phyloP scores from a whole-genome alignment of 2,888 invertebrate species.

The Spilosoma lubricipeda region DNA sequence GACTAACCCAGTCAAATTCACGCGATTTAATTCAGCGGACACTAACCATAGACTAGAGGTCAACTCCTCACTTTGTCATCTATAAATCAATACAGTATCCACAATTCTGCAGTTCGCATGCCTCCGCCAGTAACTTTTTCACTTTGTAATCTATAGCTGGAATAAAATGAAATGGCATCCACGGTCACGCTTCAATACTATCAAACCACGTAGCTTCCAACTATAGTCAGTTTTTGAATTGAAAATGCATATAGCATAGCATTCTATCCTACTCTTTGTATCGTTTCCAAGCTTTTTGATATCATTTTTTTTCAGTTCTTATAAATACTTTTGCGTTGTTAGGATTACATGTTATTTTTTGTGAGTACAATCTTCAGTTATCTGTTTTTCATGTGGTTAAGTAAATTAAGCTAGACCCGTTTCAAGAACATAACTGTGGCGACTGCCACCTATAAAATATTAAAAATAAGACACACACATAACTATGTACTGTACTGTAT shows the following conservation, averaged over 20 bases:
- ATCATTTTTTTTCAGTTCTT: neutral
- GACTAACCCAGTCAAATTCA: too few relatives aligned
- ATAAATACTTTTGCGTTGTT: neutral
- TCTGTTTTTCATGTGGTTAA: too few relatives aligned
- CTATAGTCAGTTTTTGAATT: neutral
- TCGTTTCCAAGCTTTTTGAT: neutral
- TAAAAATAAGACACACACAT: too few relatives aligned
- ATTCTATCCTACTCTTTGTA: neutral
- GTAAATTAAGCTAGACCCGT: too few relatives aligned
- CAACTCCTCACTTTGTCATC: constrained; percentile 48
- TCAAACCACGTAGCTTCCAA: neutral
- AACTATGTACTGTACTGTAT: too few relatives aligned
- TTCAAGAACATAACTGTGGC: too few relatives aligned
- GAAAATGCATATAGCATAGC: neutral
- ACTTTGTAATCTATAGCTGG: constrained; percentile 9
- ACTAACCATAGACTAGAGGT: constrained; percentile 32
- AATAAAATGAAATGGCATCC: constrained; percentile 7
- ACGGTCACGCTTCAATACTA: neutral
- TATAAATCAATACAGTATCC: constrained; percentile 17
- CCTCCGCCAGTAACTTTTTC: neutral
- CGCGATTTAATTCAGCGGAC: too few relatives aligned
- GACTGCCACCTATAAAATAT: too few relatives aligned
- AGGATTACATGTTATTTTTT: neutral
- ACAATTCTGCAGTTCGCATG: constrained; percentile 10
- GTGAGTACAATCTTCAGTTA: too few relatives aligned